Percentiles rank a stretch among this genome's conserved stretches.
Conservation (phyloP, 35 echinoderm and acorn worm genomes). For the Strongylocentrotus purpuratus region DNA sequence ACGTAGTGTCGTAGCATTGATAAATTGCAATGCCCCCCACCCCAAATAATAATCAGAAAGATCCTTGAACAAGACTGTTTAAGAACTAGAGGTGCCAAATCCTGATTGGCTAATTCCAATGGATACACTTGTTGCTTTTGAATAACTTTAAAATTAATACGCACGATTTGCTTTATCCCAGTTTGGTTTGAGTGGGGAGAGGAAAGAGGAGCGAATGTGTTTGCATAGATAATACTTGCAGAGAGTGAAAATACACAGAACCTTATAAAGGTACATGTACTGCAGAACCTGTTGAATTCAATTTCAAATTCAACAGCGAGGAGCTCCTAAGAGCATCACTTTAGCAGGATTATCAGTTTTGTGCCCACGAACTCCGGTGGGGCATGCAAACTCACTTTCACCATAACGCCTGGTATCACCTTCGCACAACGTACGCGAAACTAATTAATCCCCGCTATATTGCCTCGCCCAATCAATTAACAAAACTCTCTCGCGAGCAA, state of each 20-base stretch:
- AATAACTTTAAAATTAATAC: background rate
- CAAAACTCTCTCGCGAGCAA: background rate
- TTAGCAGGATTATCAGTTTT: background rate
- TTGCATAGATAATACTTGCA: background rate
- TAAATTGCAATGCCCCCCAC: too few relatives aligned
- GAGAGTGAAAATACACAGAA: too few relatives aligned
- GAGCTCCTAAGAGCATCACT: background rate
- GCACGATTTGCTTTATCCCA: background rate
- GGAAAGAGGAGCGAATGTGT: background rate
- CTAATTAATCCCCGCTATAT: background rate
- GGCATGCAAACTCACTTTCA: background rate
- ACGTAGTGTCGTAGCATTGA: too few relatives aligned
- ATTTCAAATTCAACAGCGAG: background rate
- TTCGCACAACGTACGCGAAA: background rate
- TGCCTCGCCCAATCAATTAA: background rate
- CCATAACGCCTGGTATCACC: background rate
- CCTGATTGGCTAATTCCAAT: background rate
- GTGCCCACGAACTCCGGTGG: background rate
- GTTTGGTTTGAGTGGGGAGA: background rate
- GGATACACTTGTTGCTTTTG: background rate
- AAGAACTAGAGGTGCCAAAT: background rate
- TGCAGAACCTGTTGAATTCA: background rate
- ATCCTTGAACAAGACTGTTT: too few relatives aligned
- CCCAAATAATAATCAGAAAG: too few relatives aligned
- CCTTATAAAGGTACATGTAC: too few relatives aligned